Conservation (phyloP, 2,888 invertebrate species). For the Dryococelus australis region DNA sequence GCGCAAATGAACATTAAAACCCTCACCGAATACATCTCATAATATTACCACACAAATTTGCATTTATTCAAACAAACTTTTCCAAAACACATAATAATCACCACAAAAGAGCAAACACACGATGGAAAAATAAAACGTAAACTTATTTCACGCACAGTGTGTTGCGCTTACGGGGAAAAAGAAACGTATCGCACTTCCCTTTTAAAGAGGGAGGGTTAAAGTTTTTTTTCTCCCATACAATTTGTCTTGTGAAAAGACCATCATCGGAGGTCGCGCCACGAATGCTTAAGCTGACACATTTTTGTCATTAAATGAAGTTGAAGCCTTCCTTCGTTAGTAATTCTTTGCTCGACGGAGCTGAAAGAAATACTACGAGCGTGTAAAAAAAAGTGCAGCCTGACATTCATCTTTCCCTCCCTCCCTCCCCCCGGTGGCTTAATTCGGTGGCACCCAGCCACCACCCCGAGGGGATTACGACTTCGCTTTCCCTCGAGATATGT, state of each 20-base stretch:
- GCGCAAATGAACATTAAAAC: too few relatives aligned
- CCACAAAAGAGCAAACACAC: too few relatives aligned
- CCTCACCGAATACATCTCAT: too few relatives aligned
- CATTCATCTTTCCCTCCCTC: background rate
- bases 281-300: background rate
- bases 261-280: background rate
- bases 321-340: background rate
- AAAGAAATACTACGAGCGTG: background rate
- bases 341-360: background rate
- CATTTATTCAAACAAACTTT: too few relatives aligned
- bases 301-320: conserved; percentile 8
- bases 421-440: background rate
- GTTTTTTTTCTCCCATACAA: background rate
- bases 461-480: background rate
- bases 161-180: background rate
- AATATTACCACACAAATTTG: too few relatives aligned
- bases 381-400: background rate
- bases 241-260: background rate
- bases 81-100: too few relatives aligned
- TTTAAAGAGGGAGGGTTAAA: background rate
- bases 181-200: background rate
- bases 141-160: background rate
- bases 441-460: background rate
- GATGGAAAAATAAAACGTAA: too few relatives aligned
- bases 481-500: background rate